Conservation (phyloP, 2,797 vertebrate genomes). For the Fistularia commersonii region DNA sequence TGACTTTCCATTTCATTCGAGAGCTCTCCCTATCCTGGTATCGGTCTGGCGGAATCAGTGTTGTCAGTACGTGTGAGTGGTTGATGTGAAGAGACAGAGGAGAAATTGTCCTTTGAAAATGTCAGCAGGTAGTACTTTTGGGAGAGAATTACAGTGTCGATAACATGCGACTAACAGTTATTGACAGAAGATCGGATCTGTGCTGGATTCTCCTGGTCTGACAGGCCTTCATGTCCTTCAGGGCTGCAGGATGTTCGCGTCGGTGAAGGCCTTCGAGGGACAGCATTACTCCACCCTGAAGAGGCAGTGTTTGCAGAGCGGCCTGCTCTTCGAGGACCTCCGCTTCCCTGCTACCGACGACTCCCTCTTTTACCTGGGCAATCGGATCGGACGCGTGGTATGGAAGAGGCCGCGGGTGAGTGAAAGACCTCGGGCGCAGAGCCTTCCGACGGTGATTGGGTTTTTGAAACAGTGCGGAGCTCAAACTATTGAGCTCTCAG, state of each 20-base stretch:
- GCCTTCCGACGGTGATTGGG: slow-evolving; percentile 9
- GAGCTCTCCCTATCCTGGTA: slow-evolving; percentile 35
- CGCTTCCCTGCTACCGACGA: slow-evolving; percentile 83
- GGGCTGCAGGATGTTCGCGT: slow-evolving; percentile 89
- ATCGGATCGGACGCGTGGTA: slow-evolving; percentile 83
- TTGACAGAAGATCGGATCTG: background rate
- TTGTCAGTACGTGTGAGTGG: slow-evolving; percentile 12
- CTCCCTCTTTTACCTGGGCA: slow-evolving; percentile 87
- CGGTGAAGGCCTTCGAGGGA: slow-evolving; percentile 85
- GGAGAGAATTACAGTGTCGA: background rate
- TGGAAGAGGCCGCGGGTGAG: slow-evolving; percentile 95
- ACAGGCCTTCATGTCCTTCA: slow-evolving; percentile 23
- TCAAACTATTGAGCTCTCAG: too few relatives aligned
- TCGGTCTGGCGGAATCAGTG: slow-evolving; percentile 20
- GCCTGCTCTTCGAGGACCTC: slow-evolving; percentile 90
- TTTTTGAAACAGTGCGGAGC: background rate
- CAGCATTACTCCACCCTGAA: slow-evolving; percentile 89
- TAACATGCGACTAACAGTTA: too few relatives aligned
- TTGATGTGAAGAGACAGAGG: background rate
- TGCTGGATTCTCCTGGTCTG: background rate
- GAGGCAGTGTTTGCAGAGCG: slow-evolving; percentile 85
- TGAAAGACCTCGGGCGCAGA: background rate
- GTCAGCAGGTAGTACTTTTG: background rate
- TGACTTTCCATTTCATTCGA: slow-evolving; percentile 39
- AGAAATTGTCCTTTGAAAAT: slow-evolving; percentile 6